Percentiles rank a stretch among this genome's conserved stretches.
Conservation (phyloP, 2,113 vertebrate genomes). For the Shinisaurus crocodilurus region DNA sequence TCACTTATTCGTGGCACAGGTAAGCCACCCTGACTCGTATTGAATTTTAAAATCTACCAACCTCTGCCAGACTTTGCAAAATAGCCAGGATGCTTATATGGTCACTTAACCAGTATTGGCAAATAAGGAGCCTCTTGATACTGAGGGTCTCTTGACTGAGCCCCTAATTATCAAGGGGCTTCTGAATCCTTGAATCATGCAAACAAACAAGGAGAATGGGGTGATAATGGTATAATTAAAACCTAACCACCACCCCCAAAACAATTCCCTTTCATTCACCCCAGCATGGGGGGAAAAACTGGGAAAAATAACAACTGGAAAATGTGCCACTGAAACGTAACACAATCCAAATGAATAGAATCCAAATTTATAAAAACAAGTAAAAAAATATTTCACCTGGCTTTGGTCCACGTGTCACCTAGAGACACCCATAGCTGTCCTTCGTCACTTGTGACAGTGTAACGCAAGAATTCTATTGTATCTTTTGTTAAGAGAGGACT, state of each 20-base stretch:
- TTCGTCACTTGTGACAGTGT: conserved; percentile 84
- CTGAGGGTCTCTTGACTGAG: not conserved
- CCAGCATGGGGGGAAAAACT: not conserved
- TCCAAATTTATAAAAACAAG: not conserved
- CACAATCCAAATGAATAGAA: not conserved
- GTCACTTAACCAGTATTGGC: not conserved
- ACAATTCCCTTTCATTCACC: not conserved
- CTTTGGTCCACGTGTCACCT: conserved; percentile 91
- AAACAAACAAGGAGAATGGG: not conserved
- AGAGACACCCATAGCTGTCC: conserved; percentile 90
- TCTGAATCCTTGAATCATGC: not conserved
- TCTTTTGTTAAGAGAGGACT: conserved; percentile 91
- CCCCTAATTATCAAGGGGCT: not conserved
- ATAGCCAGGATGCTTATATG: not conserved
- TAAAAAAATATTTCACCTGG: conserved; percentile 79
- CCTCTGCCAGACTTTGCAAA: not conserved
- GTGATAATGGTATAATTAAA: not conserved
- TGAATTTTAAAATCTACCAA: not conserved
- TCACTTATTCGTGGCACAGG: not conserved
- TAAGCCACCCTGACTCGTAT: not conserved
- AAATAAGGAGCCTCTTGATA: not conserved
- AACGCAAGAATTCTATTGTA: conserved; percentile 88
- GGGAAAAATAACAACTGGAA: not conserved
- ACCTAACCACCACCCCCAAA: too few relatives aligned
- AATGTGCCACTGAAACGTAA: not conserved